Conservation (phyloP, 2,113 vertebrate genomes). For the Ceuthmochares aereus region DNA sequence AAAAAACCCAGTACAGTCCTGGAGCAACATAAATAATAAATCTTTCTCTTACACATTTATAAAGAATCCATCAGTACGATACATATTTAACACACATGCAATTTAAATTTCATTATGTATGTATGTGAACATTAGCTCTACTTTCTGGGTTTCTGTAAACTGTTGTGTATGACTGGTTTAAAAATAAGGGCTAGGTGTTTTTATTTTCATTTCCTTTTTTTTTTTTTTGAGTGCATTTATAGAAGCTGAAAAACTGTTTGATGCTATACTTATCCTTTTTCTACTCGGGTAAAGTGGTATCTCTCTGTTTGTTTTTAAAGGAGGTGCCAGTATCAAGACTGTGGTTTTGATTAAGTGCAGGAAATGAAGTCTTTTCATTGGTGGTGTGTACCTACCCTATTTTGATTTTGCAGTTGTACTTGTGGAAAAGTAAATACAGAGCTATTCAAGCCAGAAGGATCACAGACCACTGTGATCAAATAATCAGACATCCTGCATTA, state of each 20-base stretch:
- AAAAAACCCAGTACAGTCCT: not conserved
- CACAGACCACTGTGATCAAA: not conserved
- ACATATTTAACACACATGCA: slow-evolving; percentile 58
- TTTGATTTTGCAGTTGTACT: not conserved
- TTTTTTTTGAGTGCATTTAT: not conserved
- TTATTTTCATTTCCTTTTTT: not conserved
- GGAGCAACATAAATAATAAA: slow-evolving; percentile 57
- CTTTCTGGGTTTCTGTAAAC: not conserved
- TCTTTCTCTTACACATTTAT: slow-evolving; percentile 15
- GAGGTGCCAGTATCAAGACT: not conserved
- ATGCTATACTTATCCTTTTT: not conserved
- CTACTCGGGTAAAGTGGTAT: not conserved
- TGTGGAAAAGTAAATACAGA: not conserved
- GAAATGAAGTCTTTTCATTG: not conserved
- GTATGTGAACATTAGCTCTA: slow-evolving; percentile 25
- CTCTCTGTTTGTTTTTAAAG: not conserved
- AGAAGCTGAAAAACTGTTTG: not conserved
- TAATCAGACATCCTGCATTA: not conserved
- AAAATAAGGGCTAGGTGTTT: not conserved
- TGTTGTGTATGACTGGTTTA: not conserved
- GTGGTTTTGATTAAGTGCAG: not conserved
- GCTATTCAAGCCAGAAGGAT: not conserved
- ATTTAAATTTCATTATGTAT: slow-evolving; percentile 46
- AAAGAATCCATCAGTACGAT: slow-evolving; percentile 12
- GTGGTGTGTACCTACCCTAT: not conserved